A percentile compares a stretch with the other conserved stretches of the same genome.
These are phyloP conservation scores for Peromyscus leucopus DNA, from an alignment of 2,113 vertebrate genomes.

Conservation along the genomic window DNA sequence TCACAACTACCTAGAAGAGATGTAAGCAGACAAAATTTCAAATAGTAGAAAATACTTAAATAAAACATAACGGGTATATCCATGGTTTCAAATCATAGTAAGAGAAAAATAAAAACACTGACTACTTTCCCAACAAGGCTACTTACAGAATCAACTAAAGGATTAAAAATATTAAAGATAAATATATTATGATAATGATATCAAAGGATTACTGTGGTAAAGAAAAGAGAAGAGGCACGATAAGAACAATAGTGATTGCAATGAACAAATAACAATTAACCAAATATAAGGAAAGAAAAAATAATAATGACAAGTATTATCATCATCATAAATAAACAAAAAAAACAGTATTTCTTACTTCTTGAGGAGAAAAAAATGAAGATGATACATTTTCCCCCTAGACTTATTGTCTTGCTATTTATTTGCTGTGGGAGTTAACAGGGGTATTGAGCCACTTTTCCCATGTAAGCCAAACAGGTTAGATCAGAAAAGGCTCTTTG, in stretches of 20 bases:
- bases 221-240: too few relatives aligned
- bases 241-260: not conserved
- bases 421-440: not conserved
- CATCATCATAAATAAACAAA: not conserved
- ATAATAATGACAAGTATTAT: not conserved
- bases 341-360: not conserved
- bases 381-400: not conserved
- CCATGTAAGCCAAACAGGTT: not conserved
- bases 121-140: not conserved
- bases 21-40: not conserved
- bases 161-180: not conserved
- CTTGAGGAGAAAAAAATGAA: not conserved
- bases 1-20: not conserved
- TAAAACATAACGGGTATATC: not conserved
- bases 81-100: not conserved
- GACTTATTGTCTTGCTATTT: not conserved
- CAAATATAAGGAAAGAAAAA: not conserved
- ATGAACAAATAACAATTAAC: not conserved
- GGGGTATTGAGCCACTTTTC: not conserved
- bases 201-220: not conserved
- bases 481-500: not conserved
- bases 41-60: not conserved
- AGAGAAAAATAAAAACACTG: not conserved
- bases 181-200: not conserved
- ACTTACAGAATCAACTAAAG: not conserved